These are phyloP conservation scores for Callipepla californica DNA, from an alignment of 2,113 vertebrate species.

Conservation along the genomic window DNA sequence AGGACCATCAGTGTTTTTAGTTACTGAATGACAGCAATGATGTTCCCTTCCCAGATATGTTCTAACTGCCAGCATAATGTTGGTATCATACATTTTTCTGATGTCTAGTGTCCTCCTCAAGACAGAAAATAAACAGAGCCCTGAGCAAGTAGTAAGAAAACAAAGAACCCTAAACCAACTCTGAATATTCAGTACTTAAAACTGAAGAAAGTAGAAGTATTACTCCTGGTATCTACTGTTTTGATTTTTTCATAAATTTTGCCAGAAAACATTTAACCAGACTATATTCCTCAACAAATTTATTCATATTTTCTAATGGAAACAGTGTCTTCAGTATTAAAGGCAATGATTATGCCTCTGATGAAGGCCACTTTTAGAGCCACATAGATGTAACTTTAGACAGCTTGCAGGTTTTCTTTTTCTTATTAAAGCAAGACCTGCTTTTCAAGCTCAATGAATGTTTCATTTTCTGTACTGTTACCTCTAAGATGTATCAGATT, in stretches of 20 bases:
- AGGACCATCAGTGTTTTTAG: neutral
- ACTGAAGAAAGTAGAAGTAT: neutral
- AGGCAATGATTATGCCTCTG: neutral
- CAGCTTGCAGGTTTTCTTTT: neutral
- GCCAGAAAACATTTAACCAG: neutral
- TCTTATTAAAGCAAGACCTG: rapidly evolving
- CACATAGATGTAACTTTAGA: neutral
- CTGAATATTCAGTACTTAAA: neutral
- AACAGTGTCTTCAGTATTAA: neutral
- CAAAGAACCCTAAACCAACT: neutral
- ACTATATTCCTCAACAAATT: neutral
- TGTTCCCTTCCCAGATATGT: neutral
- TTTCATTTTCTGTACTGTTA: neutral
- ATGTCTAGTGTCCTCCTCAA: neutral
- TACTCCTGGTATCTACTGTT: neutral
- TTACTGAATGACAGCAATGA: neutral
- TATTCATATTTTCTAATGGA: neutral
- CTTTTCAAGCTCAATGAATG: neutral
- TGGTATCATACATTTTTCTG: neutral
- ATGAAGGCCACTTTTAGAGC: neutral
- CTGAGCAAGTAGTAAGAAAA: neutral
- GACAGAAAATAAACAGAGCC: neutral
- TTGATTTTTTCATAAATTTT: neutral
- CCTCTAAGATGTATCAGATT: neutral
- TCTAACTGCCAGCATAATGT: neutral